These are phyloP conservation scores for Leptinotarsa peninsularis DNA, from an alignment of 2,888 invertebrate species.

Conservation along the genomic window DNA sequence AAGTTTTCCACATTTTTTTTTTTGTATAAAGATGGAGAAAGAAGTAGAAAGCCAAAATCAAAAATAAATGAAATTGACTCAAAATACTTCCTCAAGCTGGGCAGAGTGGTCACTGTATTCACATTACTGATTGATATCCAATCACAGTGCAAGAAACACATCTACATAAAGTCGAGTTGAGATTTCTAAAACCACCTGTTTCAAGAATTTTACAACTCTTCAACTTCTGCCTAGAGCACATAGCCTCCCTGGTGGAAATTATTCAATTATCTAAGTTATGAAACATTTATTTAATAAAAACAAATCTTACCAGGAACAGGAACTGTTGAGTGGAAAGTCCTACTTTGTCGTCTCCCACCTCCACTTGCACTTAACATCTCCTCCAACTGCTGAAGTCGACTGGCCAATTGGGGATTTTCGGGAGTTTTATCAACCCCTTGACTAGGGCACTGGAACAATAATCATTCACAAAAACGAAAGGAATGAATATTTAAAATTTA, in stretches of 20 bases:
- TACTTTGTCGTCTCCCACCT: conserved; percentile 56
- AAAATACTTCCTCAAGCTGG: too few relatives aligned
- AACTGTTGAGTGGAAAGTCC: conserved; percentile 59
- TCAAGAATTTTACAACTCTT: conserved; percentile 5
- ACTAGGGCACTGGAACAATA: conserved; percentile 8
- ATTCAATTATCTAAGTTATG: too few relatives aligned
- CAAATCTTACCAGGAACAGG: conserved; percentile 49
- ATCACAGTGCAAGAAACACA: too few relatives aligned
- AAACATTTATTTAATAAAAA: not conserved
- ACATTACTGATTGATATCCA: too few relatives aligned
- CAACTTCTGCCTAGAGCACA: not conserved
- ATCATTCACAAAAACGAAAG: not conserved
- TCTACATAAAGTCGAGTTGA: too few relatives aligned
- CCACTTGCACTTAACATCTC: conserved; percentile 67
- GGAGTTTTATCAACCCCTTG: conserved; percentile 29
- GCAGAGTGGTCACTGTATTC: too few relatives aligned
- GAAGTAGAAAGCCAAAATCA: too few relatives aligned
- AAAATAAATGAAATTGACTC: too few relatives aligned
- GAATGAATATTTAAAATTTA: not conserved
- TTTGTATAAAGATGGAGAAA: too few relatives aligned
- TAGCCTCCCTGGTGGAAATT: too few relatives aligned
- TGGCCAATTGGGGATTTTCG: conserved; percentile 61
- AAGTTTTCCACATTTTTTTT: too few relatives aligned
- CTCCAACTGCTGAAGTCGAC: conserved; percentile 68
- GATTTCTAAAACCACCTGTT: too few relatives aligned